These are phyloP conservation scores for Galerucella pusilla DNA, from an alignment of 2,888 invertebrate genomes.

Conservation along the genomic window DNA sequence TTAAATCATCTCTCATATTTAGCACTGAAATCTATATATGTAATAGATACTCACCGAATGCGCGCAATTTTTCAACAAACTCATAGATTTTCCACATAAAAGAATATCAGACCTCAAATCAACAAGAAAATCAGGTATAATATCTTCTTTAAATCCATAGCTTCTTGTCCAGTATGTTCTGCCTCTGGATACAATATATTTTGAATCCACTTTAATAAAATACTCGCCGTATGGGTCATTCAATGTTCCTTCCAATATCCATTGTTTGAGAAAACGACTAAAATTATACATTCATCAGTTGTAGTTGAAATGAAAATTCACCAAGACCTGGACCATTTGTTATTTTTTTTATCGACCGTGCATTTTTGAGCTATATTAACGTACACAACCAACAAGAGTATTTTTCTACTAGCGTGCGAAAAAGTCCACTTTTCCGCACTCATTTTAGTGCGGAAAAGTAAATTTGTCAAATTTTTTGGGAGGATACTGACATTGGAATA, in stretches of 20 bases:
- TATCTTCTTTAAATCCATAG: slow-evolving; percentile 67
- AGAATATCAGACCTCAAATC: slow-evolving; percentile 74
- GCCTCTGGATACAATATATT: slow-evolving; percentile 72
- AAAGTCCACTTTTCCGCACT: too few relatives aligned
- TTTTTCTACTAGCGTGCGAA: too few relatives aligned
- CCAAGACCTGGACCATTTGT: not conserved
- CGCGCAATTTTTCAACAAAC: slow-evolving; percentile 76
- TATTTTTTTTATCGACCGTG: too few relatives aligned
- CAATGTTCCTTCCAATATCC: slow-evolving; percentile 87
- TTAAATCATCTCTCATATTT: not conserved
- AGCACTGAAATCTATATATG: not conserved
- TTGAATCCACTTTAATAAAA: slow-evolving; percentile 79
- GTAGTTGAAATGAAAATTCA: not conserved
- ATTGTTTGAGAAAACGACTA: slow-evolving; percentile 78
- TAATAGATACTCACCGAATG: slow-evolving; percentile 68
- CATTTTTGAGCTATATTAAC: too few relatives aligned
- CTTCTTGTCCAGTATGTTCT: slow-evolving; percentile 78
- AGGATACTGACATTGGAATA: too few relatives aligned
- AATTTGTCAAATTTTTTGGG: too few relatives aligned
- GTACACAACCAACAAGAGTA: too few relatives aligned
- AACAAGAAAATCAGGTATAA: slow-evolving; percentile 76
- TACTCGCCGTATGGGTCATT: slow-evolving; percentile 87
- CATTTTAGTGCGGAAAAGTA: too few relatives aligned
- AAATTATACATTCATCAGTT: slow-evolving; percentile 28
- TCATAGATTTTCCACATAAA: slow-evolving; percentile 80